Base-by-base conservation (phyloP, 2,888 invertebrate genomes). In the Luffia ferchaultella region DNA sequence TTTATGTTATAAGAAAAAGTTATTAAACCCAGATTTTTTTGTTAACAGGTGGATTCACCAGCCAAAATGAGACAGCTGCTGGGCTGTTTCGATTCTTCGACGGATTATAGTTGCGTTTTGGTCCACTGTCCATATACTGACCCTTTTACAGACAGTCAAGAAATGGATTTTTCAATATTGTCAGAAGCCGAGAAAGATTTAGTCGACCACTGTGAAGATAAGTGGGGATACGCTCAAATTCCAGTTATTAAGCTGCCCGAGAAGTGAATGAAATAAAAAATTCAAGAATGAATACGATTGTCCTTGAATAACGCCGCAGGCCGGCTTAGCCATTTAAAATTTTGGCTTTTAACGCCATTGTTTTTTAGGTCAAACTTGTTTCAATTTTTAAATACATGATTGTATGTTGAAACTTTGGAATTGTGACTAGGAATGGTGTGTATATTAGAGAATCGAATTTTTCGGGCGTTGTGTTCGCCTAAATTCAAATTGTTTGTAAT, bases 241-340 rank as follows among this genome's bases (percentile, higher is more conserved):
- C 90, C 90, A 53, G 85, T 90, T 51, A 85, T 91, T 55, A 87
- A 89, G 67, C 68, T 91, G 48, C 91, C 91, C 1, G 85, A 84
- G 63, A 86, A 87, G 80, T 88, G 88, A 86, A 74, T 56, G 16
- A 48, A 48, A 1, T 15, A 9, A 19, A 16, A 19, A 46, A 19
- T 20, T 2, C 18, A 20, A 41, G 42, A 40, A 30, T 15, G 16
- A 18, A 19, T 42, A 17, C 18, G 16, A 30, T 12, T 30, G 3
- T 30, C n/a, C 12, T 30, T 30, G 30, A 30, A 30, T 7, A 30
- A 30, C 46, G 54, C 58, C 55, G 52, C 50, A 45, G 18, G 42
- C 49, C 54, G 57, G 59, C 55, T 52, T 53, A 53, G 54, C 50
- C 50, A 42, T 42, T 18, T 44, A 50, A 50, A 50, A 40, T 46